Evolutionary conservation across 2,797 vertebrate genomes (phyloP).

Genomic region (Tauraco hartlaubi): DNA sequence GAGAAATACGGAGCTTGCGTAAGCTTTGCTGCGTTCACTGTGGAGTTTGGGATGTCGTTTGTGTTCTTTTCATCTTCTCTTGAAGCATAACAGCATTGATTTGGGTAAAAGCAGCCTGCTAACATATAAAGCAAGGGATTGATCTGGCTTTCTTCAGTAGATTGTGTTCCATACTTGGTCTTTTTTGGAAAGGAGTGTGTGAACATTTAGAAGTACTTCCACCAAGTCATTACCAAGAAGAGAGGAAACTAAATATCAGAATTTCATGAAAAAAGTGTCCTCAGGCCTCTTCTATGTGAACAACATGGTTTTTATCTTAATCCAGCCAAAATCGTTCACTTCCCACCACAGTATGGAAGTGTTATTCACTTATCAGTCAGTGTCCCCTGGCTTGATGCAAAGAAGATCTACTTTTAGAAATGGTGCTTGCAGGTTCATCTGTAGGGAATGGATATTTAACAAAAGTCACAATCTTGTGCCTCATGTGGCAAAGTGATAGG

Average conservation of each 20-base stretch:
- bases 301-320: neutral
- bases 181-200: neutral
- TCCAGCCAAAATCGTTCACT: neutral
- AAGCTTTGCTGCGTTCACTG: neutral
- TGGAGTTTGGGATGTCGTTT: neutral
- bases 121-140: neutral
- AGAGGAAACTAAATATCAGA: neutral
- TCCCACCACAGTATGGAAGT: neutral
- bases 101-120: constrained; percentile 26
- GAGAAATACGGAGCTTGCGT: neutral
- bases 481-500: neutral
- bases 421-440: neutral
- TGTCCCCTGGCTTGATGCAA: neutral
- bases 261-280: neutral
- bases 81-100: neutral
- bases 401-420: neutral
- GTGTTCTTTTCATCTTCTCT: constrained; percentile 26
- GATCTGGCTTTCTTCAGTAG: constrained; percentile 24
- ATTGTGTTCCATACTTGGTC: constrained; percentile 7
- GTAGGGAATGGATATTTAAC: neutral
- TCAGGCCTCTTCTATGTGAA: neutral
- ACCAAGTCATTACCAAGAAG: neutral
- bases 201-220: neutral
- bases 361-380: neutral
- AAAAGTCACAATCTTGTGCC: neutral